phyloP scores from a whole-genome alignment of 2,113 vertebrate genomes.

The Empidonax alnorum region DNA sequence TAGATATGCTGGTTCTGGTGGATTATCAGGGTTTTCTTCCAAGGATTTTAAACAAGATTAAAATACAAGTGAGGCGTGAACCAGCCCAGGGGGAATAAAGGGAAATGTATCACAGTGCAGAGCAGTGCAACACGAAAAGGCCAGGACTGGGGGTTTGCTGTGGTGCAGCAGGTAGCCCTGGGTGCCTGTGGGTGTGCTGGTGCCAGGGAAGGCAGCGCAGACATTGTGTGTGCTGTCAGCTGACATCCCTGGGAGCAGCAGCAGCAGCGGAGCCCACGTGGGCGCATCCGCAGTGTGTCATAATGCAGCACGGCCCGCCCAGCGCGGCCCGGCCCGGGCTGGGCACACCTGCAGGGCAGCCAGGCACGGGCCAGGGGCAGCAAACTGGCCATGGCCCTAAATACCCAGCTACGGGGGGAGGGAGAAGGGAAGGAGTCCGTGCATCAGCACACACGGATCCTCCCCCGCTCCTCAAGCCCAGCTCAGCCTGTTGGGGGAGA shows the following conservation, averaged over 20 bases:
- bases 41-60: background rate
- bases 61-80: background rate
- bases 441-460: rapidly evolving
- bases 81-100: background rate
- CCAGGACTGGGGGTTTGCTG: no score
- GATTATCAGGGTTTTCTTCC: background rate
- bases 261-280: background rate
- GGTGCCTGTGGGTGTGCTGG: background rate
- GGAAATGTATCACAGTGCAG: rapidly evolving
- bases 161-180: background rate
- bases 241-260: background rate
- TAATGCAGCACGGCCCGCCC: constrained; percentile 17
- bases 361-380: rapidly evolving
- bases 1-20: background rate
- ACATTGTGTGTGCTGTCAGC: background rate
- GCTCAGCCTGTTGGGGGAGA: background rate
- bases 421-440: background rate
- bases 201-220: no score
- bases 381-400: background rate
- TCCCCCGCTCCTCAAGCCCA: background rate
- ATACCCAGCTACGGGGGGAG: rapidly evolving
- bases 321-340: background rate
- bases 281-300: constrained; percentile 44
- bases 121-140: background rate
- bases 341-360: background rate